phyloP scores from a whole-genome alignment of 2,113 vertebrate species.

The Paracyprichromis sp. region DNA sequence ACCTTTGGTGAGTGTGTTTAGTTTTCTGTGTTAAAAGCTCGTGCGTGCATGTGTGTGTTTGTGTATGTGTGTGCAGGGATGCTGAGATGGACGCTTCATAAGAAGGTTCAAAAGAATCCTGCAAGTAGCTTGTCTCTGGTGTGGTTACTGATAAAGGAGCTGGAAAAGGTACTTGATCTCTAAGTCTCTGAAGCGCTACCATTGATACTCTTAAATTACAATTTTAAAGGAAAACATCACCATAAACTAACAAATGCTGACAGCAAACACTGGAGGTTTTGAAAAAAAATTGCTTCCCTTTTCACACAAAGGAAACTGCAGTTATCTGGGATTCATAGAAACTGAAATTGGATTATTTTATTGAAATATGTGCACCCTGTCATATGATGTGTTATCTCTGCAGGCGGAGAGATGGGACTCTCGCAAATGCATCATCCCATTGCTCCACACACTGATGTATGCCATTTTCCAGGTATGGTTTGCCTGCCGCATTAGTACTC shows the following conservation, averaged over 20 bases:
- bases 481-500: background rate
- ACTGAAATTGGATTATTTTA: background rate
- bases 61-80: conserved; percentile 72
- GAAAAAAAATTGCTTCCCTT: background rate
- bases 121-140: conserved; percentile 73
- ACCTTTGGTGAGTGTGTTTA: background rate
- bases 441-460: conserved; percentile 92
- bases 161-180: conserved; percentile 79
- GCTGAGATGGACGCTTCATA: conserved; percentile 91
- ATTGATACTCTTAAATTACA: background rate
- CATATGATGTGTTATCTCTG: background rate
- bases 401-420: conserved; percentile 81
- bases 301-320: background rate
- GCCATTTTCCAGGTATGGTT: conserved; percentile 76
- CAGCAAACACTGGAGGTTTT: background rate
- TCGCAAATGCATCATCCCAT: conserved; percentile 78
- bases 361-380: background rate
- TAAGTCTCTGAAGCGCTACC: background rate
- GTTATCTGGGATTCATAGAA: background rate
- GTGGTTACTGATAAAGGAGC: conserved; percentile 82
- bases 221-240: background rate
- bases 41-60: background rate
- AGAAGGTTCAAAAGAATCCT: conserved; percentile 82
- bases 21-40: background rate
- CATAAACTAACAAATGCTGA: background rate